Percentiles rank a stretch among this genome's conserved stretches.
Conservation (phyloP, 1,140 invertebrate genomes). For the Whitmania pigra region DNA sequence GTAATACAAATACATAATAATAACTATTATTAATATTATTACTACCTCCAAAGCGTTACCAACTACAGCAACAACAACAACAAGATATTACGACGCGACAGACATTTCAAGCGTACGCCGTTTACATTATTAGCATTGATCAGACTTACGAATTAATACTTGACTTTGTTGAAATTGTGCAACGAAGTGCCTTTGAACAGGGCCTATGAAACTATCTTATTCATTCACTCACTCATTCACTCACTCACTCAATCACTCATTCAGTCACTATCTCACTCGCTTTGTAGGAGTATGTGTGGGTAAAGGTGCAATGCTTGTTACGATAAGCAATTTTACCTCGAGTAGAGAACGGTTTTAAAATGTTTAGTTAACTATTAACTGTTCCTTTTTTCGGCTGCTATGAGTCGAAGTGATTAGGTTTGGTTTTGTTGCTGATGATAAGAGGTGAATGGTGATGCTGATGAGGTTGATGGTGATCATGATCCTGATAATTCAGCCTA, state of each 20-base stretch:
- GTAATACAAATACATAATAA: not conserved
- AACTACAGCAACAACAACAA: not conserved
- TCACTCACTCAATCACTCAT: not conserved
- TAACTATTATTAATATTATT: not conserved
- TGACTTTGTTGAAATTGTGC: not conserved
- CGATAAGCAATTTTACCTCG: not conserved
- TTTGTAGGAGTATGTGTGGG: not conserved
- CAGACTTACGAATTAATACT: not conserved
- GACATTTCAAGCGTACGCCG: not conserved
- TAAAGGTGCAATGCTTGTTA: not conserved
- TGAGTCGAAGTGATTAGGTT: no score
- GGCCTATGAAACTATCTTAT: not conserved
- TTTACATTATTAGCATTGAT: not conserved
- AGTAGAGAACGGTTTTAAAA: not conserved
- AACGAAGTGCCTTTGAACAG: not conserved
- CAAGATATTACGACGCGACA: not conserved
- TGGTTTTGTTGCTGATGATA: no score
- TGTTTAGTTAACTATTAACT: not conserved
- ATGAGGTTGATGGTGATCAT: no score
- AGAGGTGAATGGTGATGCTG: no score
- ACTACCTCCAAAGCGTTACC: not conserved
- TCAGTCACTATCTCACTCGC: constrained; percentile 1
- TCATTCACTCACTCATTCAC: not conserved
- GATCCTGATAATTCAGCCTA: no score
- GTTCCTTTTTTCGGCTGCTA: not conserved